Conservation (phyloP, 1,140 invertebrate species). For the Gryllus bimaculatus region DNA sequence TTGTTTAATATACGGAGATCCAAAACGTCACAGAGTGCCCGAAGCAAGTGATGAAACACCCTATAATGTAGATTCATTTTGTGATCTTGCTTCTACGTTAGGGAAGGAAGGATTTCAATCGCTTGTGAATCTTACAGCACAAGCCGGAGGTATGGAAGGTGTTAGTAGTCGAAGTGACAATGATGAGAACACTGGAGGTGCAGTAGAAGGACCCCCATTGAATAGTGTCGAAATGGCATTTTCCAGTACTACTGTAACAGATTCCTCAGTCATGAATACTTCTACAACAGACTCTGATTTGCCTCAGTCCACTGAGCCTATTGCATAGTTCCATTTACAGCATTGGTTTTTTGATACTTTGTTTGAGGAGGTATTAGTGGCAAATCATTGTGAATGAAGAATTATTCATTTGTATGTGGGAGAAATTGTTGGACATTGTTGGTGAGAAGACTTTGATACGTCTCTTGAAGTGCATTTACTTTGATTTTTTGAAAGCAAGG, state of each 20-base stretch:
- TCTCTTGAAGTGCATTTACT: too few relatives aligned
- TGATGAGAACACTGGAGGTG: background rate
- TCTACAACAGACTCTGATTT: background rate
- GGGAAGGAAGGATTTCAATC: slow-evolving; percentile 15
- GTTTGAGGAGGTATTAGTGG: too few relatives aligned
- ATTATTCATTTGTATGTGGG: background rate
- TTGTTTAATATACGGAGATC: slow-evolving; percentile 52
- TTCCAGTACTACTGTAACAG: slow-evolving; percentile 16
- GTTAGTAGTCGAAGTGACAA: background rate
- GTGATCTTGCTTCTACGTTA: slow-evolving; percentile 15
- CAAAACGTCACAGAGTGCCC: slow-evolving; percentile 39
- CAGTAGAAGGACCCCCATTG: background rate
- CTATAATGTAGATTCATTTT: slow-evolving; percentile 11
- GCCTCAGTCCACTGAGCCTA: slow-evolving; percentile 13
- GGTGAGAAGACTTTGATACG: too few relatives aligned
- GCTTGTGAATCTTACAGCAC: slow-evolving; percentile 14
- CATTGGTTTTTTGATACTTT: too few relatives aligned
- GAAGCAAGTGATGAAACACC: slow-evolving; percentile 6
- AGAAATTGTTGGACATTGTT: too few relatives aligned
- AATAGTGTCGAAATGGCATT: slow-evolving; percentile 20
- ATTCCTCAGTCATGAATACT: slow-evolving; percentile 1
- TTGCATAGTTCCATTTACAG: slow-evolving; percentile 9
- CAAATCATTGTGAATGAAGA: too few relatives aligned
- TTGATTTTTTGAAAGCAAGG: too few relatives aligned
- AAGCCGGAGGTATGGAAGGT: slow-evolving; percentile 9